A percentile compares a stretch with the other conserved stretches of the same genome.
Evolutionary conservation across 2,888 invertebrate species (phyloP).

Genomic region (Cosmia pyralina): DNA sequence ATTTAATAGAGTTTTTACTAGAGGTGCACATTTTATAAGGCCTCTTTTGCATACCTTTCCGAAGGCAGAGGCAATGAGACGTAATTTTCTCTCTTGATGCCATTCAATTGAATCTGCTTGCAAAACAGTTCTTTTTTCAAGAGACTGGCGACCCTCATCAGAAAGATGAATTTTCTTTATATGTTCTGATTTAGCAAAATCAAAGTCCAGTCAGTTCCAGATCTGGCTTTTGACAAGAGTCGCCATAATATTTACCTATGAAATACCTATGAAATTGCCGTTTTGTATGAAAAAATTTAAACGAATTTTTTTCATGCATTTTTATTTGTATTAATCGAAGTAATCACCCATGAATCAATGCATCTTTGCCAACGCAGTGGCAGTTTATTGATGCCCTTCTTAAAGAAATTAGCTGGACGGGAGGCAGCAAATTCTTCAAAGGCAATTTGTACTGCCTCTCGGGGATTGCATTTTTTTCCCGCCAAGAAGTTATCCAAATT

Average conservation of each 20-base stretch:
- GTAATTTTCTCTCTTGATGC: slow-evolving; percentile 28
- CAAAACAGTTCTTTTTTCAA: slow-evolving; percentile 11
- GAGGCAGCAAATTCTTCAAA: too few relatives aligned
- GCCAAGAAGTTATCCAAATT: too few relatives aligned
- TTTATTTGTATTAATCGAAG: too few relatives aligned
- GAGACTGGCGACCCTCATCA: background rate
- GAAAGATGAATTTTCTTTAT: slow-evolving; percentile 3
- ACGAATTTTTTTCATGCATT: too few relatives aligned
- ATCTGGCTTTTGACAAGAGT: slow-evolving; percentile 29
- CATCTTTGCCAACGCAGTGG: too few relatives aligned
- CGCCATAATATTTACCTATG: slow-evolving; percentile 9
- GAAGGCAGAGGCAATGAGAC: slow-evolving; percentile 27
- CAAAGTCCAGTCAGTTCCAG: slow-evolving; percentile 5
- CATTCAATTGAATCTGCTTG: slow-evolving; percentile 23
- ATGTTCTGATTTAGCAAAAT: slow-evolving; percentile 17
- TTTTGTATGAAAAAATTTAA: too few relatives aligned
- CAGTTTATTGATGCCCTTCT: too few relatives aligned
- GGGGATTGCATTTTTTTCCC: too few relatives aligned
- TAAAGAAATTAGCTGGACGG: too few relatives aligned
- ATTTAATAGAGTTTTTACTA: slow-evolving; percentile 5
- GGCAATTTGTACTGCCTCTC: too few relatives aligned
- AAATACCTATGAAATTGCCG: too few relatives aligned
- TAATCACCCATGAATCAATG: too few relatives aligned
- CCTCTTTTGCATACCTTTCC: slow-evolving; percentile 26
- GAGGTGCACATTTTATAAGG: slow-evolving; percentile 16